Evolutionary conservation across 2,888 invertebrate genomes (phyloP).

Genomic region (Melanchra persicariae): DNA sequence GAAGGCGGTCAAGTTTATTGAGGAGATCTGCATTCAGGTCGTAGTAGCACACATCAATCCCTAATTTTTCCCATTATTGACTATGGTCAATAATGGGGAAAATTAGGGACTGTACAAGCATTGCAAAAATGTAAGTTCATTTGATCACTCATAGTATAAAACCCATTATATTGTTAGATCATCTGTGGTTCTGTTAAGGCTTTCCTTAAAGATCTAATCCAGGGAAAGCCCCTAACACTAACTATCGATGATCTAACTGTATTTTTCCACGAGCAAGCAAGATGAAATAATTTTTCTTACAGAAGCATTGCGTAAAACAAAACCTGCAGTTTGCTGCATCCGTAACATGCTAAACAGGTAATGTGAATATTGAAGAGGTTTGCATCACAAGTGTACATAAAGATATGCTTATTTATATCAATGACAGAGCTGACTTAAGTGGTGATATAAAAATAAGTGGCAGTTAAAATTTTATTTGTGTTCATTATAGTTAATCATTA

Average conservation of each 20-base stretch:
- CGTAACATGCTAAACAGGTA: conserved; percentile 37
- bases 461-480: background rate
- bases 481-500: background rate
- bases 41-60: too few species aligned
- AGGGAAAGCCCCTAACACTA: background rate
- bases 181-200: too few species aligned
- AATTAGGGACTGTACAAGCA: too few species aligned
- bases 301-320: background rate
- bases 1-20: too few species aligned
- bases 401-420: conserved; percentile 19
- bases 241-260: conserved; percentile 22
- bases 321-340: conserved; percentile 22
- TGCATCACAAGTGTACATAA: conserved; percentile 4
- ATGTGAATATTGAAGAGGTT: conserved; percentile 35
- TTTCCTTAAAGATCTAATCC: too few species aligned
- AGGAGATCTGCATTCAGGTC: too few species aligned
- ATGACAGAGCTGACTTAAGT: conserved; percentile 9
- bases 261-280: background rate
- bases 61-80: too few species aligned
- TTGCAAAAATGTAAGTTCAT: too few species aligned
- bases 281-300: conserved; percentile 22
- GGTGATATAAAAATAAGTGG: conserved; percentile 6
- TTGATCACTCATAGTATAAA: too few species aligned
- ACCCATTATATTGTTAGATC: too few species aligned
- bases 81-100: too few species aligned